Conservation (phyloP, 2,797 vertebrate genomes). For the Microtus agrestis region DNA sequence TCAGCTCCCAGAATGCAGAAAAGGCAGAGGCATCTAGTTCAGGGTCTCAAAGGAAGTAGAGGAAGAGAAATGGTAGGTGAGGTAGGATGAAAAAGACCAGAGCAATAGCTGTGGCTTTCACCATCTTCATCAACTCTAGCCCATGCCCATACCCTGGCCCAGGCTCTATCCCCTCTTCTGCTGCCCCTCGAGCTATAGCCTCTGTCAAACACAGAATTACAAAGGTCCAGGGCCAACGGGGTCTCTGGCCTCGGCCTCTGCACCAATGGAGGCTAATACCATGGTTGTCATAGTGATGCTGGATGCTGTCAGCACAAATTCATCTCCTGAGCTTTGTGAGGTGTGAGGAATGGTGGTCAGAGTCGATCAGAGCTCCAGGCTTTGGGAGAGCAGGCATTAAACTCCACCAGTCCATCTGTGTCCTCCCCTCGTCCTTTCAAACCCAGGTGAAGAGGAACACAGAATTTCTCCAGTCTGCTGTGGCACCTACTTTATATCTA, state of each 20-base stretch:
- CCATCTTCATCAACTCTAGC: neutral
- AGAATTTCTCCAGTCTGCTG: neutral
- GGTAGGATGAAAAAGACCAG: neutral
- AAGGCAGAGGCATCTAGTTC: neutral
- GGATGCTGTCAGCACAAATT: slow-evolving; percentile 75
- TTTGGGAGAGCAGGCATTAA: neutral
- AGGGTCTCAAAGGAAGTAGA: neutral
- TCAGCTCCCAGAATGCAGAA: neutral
- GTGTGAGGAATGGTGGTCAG: slow-evolving; percentile 66
- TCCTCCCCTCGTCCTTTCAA: neutral
- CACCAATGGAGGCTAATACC: slow-evolving; percentile 32
- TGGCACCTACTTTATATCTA: neutral
- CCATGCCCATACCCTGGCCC: neutral
- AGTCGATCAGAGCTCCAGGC: slow-evolving; percentile 41
- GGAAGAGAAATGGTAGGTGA: neutral
- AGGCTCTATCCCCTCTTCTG: too few species aligned
- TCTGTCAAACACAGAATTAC: neutral
- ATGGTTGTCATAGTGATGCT: slow-evolving; percentile 72
- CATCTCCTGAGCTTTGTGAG: slow-evolving; percentile 56
- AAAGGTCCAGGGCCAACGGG: slow-evolving; percentile 39
- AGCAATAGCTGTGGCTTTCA: neutral
- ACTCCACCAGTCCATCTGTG: neutral
- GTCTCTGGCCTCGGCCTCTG: slow-evolving; percentile 49
- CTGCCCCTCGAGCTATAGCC: neutral
- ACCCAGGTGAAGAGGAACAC: neutral